Evolutionary conservation across 2,113 vertebrate genomes (phyloP).

Genomic region (Rhea americana): DNA sequence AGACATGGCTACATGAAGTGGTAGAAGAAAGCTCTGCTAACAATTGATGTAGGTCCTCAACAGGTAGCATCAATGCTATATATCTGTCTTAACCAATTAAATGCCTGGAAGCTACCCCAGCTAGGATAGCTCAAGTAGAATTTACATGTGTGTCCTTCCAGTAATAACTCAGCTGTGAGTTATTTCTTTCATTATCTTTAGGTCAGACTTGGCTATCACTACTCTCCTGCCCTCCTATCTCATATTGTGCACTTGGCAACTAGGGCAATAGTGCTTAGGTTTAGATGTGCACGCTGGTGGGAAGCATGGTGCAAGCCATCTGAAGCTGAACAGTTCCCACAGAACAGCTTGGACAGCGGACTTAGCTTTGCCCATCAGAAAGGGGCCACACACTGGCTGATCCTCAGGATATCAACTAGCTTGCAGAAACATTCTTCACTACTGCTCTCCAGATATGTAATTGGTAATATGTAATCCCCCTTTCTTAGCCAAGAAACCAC

Average conservation of each 20-base stretch:
- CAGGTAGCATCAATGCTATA: neutral
- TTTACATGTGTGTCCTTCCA: conserved; percentile 29
- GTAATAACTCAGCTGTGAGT: neutral
- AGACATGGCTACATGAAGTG: neutral
- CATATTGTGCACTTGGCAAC: neutral
- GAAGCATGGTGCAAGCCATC: accelerated
- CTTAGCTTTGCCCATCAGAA: neutral
- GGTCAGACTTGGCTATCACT: neutral
- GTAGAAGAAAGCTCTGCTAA: conserved; percentile 12
- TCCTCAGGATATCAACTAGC: neutral
- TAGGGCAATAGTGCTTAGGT: neutral
- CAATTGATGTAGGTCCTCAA: neutral
- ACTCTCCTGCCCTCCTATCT: neutral
- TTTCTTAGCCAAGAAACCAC: neutral
- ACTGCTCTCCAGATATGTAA: neutral
- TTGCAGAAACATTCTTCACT: neutral
- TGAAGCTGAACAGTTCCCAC: neutral
- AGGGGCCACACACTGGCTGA: neutral
- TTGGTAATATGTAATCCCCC: neutral
- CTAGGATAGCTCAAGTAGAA: neutral
- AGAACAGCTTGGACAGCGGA: neutral
- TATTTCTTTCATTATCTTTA: neutral
- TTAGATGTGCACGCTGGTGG: accelerated
- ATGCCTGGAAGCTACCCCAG: neutral
- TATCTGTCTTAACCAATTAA: conserved; percentile 29